Conservation (phyloP, 2,888 invertebrate species). For the Melinopterus prodromus region DNA sequence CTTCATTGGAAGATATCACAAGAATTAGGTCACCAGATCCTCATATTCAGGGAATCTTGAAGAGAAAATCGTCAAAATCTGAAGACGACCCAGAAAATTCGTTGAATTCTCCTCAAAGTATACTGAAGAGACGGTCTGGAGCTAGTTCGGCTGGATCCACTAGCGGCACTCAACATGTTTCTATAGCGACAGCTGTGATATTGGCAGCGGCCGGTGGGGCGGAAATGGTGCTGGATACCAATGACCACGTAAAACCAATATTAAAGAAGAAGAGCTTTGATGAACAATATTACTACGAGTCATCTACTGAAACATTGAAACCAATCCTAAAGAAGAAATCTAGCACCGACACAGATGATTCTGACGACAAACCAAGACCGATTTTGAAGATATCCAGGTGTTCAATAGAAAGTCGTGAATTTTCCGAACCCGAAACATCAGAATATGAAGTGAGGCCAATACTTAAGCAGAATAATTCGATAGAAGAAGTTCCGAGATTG, state of each 20-base stretch:
- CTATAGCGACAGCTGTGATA: conserved; percentile 73
- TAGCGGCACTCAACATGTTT: conserved; percentile 72
- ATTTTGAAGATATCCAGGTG: conserved; percentile 77
- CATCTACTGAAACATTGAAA: conserved; percentile 64
- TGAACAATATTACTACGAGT: conserved; percentile 67
- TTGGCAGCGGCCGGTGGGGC: conserved; percentile 71
- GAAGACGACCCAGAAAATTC: conserved; percentile 70
- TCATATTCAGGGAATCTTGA: conserved; percentile 73
- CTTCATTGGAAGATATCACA: conserved; percentile 74
- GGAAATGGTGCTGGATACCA: conserved; percentile 53
- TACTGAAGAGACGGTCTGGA: conserved; percentile 80
- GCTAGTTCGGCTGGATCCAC: conserved; percentile 66
- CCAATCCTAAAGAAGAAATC: conserved; percentile 91
- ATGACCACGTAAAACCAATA: conserved; percentile 74
- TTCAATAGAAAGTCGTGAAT: conserved; percentile 67
- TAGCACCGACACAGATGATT: conserved; percentile 77
- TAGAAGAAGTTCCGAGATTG: conserved; percentile 68
- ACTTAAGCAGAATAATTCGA: conserved; percentile 70
- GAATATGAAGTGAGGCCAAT: conserved; percentile 70
- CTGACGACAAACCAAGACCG: conserved; percentile 77
- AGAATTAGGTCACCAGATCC: conserved; percentile 71
- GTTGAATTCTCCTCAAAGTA: conserved; percentile 75
- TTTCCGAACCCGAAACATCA: conserved; percentile 48
- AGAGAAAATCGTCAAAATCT: conserved; percentile 72
- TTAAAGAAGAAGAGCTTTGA: conserved; percentile 84